Evolutionary conservation across 2,888 invertebrate genomes (phyloP), one percentile per base, ranked within the genome.

Genomic region (Erebia epiphron): DNA sequence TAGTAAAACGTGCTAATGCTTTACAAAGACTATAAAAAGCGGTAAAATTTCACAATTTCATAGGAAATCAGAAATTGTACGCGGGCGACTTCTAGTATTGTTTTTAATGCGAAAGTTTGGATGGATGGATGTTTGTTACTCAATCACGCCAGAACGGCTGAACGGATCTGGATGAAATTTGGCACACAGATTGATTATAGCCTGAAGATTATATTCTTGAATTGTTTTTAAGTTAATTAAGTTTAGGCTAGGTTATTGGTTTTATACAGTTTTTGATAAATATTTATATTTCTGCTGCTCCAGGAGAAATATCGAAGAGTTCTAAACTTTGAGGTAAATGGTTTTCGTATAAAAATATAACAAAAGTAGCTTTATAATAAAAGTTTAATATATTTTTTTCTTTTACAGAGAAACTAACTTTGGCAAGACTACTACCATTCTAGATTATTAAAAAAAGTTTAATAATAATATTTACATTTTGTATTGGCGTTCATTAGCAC

Each of bases 371-470:
- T 69, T 21, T 56, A 9, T 46, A 7, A 54, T 10, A 16, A 26
- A 68, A 56, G n/a, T 41, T 61, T 67, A n/a, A 65, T 13, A 49
- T 52, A 4, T 13, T 16, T 46, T 61, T 26, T 57, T 57, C 56
- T 68, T 67, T 72, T 68, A 52, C 76, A 76, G 76, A 57, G 75
- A 75, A 75, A 83, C 81, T 65, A 81, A 86, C 73, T 86, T 85
- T 67, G 83, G 80, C 18, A 80, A 78, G 61, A 80, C 80, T 46
- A 54, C 64, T 50, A 43, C 62, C 8, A 56, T 16, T 58, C 52
- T 35, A 16, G 75, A 68, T 62, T 71, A 72, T 67, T 72, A 62
- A 63, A 14, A 4, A 66, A 21, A 11, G 2, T 52, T 16, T 16
- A 16, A 52, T 10, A n/a, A 52, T 16, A 9, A 52, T 18, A 18